Evolutionary conservation across 2,888 invertebrate genomes (phyloP), one percentile per base, ranked within the genome.

Genomic region (Scaptomyza tumidula): DNA sequence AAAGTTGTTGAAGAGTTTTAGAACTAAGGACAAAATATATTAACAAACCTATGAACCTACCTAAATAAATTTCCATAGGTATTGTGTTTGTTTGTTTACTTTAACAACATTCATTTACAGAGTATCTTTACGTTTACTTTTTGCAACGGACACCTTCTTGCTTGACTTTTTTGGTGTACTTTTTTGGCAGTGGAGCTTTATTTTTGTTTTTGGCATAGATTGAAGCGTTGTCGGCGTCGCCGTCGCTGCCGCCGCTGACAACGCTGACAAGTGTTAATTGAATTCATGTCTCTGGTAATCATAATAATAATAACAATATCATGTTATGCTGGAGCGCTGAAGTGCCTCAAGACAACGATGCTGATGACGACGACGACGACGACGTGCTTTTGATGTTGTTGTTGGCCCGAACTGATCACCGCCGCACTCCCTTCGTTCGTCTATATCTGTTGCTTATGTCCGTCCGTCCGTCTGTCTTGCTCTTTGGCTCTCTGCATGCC

Each of bases 231-330:
- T 61, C 48, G 71, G 44, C 39, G 59, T n/a, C 56, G 66, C 86
- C 39, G 66, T n/a, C 45, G 52, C 48, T 53, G 64, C 56, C 60
- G 77, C 65, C 65, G 73, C 83, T 87, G 89, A 86, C 86, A 85
- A 71, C 78, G 61, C 90, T 90, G 90, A 89, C 91, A 90, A 90
- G 90, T 90, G 90, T 90, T 90, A 90, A 90, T 90, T 90, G 90
- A 90, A 90, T 90, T 91, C 90, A 91, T 90, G 91, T 90, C 89
- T 88, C 90, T 78, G 89, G 89, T 90, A 90, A 91, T 91, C 90
- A 90, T 90, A 89, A 91, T 90, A 91, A 90, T 90, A 90, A 90
- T 86, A 86, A 86, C 85, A 88, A 86, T 89, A 86, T 85, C 85
- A 85, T 85, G 85, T 85, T 84, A 70, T 86, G 78, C 82, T 68